A percentile compares a stretch with the other conserved stretches of the same genome.
phyloP scores from a whole-genome alignment of 1,140 invertebrate species.

The Drosophila truncata region DNA sequence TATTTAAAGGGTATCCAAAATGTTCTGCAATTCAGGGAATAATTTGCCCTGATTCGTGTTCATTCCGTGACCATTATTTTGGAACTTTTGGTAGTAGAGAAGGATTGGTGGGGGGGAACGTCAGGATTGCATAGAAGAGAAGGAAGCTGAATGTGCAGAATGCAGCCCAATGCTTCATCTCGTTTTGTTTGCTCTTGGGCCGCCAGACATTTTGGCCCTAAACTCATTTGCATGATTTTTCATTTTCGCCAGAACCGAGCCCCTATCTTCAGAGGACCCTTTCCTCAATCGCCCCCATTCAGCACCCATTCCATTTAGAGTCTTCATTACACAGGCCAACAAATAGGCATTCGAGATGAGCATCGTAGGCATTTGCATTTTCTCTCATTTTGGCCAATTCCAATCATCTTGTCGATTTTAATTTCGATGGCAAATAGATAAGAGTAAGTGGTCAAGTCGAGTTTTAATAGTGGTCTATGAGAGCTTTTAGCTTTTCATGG shows the following conservation, averaged over 20 bases:
- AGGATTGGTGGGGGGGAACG: not conserved
- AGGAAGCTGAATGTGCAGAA: conserved; percentile 29
- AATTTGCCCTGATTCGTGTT: conserved; percentile 69
- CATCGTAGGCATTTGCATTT: conserved; percentile 21
- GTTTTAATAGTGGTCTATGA: conserved; percentile 4
- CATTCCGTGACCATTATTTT: conserved; percentile 70
- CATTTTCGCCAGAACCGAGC: conserved; percentile 23
- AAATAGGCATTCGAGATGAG: conserved; percentile 35
- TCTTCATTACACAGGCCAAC: conserved; percentile 54
- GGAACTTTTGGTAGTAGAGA: conserved; percentile 13
- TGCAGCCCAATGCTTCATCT: conserved; percentile 9
- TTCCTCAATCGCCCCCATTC: not conserved
- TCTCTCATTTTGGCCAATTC: conserved; percentile 17
- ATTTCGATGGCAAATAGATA: conserved; percentile 26
- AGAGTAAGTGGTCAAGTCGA: conserved; percentile 16
- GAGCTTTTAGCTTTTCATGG: conserved; percentile 6
- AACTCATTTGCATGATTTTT: conserved; percentile 80
- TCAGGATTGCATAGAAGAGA: not conserved
- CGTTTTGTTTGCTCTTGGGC: conserved; percentile 26
- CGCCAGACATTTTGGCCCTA: conserved; percentile 53
- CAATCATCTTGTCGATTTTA: conserved; percentile 49
- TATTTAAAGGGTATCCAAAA: not conserved
- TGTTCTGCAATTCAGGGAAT: conserved; percentile 5
- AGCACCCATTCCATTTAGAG: conserved; percentile 5
- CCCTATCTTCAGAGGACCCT: conserved; percentile 15